Conservation (phyloP, 2,888 invertebrate species). For the Rhamphomyia laevipes region DNA sequence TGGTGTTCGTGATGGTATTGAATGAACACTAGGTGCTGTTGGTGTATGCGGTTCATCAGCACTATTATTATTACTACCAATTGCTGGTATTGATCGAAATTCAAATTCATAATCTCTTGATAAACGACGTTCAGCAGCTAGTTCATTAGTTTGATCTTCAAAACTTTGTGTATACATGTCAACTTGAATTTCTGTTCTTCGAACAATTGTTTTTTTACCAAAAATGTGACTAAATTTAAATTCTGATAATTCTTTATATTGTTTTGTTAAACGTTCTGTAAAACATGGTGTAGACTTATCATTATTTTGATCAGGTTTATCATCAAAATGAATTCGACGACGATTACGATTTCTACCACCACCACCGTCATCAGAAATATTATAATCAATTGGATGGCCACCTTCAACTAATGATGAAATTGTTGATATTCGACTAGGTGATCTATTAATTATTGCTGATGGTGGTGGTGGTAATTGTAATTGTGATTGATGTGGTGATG, state of each 20-base stretch:
- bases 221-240: slow-evolving; percentile 31
- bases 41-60: too few species aligned
- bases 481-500: slow-evolving; percentile 3
- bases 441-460: slow-evolving; percentile 28
- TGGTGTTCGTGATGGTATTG: too few species aligned
- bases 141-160: background rate
- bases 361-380: background rate
- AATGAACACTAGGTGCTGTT: too few species aligned
- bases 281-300: slow-evolving; percentile 14
- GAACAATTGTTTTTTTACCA: slow-evolving; percentile 27
- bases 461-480: slow-evolving; percentile 12
- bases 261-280: slow-evolving; percentile 26
- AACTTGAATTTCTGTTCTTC: slow-evolving; percentile 28
- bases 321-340: slow-evolving; percentile 24
- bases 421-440: slow-evolving; percentile 32
- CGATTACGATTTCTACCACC: slow-evolving; percentile 23
- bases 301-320: slow-evolving; percentile 7
- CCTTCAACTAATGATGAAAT: slow-evolving; percentile 23
- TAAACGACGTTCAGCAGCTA: background rate
- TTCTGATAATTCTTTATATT: slow-evolving; percentile 31
- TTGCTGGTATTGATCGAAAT: background rate
- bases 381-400: slow-evolving; percentile 8
- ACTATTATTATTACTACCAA: too few species aligned
- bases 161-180: slow-evolving; percentile 27
- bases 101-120: background rate